These are phyloP conservation scores for Seladonia tumulorum DNA, from an alignment of 2,888 invertebrate species.

Conservation along the genomic window DNA sequence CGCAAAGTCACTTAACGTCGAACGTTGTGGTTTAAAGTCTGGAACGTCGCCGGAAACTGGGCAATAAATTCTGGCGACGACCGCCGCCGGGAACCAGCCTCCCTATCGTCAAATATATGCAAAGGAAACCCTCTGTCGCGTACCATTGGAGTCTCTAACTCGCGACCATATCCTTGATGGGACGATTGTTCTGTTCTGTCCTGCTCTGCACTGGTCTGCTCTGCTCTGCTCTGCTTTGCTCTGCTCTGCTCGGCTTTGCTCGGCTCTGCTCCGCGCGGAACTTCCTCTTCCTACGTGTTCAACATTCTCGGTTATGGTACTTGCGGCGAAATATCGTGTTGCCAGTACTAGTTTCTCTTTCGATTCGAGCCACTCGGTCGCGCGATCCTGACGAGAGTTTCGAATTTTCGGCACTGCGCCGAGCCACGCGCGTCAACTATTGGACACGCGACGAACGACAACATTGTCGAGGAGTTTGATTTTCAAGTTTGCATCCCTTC, in stretches of 20 bases:
- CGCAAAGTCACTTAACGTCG: slow-evolving; percentile 70
- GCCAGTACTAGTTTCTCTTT: background rate
- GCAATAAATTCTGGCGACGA: slow-evolving; percentile 71
- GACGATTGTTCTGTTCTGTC: slow-evolving; percentile 33
- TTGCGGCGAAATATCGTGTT: background rate
- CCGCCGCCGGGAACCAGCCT: slow-evolving; percentile 61
- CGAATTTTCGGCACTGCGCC: background rate
- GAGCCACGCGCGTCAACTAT: too few species aligned
- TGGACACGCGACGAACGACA: too few species aligned
- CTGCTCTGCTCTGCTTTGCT: background rate
- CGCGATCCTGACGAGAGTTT: background rate
- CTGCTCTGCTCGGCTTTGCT: background rate
- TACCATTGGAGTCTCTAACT: slow-evolving; percentile 49
- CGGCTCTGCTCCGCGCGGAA: background rate
- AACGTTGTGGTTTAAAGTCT: slow-evolving; percentile 66
- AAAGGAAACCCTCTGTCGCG: slow-evolving; percentile 57
- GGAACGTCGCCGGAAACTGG: slow-evolving; percentile 64
- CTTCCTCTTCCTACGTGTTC: slow-evolving; percentile 1
- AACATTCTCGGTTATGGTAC: background rate
- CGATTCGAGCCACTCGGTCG: background rate
- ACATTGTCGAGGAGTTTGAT: too few species aligned
- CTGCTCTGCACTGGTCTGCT: background rate
- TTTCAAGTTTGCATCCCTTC: too few species aligned
- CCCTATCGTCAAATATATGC: slow-evolving; percentile 51
- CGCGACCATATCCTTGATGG: slow-evolving; percentile 37